A percentile compares a stretch with the other conserved stretches of the same genome.
Evolutionary conservation across 2,797 vertebrate genomes (phyloP).

Genomic region (Silurus lanzhouensis): DNA sequence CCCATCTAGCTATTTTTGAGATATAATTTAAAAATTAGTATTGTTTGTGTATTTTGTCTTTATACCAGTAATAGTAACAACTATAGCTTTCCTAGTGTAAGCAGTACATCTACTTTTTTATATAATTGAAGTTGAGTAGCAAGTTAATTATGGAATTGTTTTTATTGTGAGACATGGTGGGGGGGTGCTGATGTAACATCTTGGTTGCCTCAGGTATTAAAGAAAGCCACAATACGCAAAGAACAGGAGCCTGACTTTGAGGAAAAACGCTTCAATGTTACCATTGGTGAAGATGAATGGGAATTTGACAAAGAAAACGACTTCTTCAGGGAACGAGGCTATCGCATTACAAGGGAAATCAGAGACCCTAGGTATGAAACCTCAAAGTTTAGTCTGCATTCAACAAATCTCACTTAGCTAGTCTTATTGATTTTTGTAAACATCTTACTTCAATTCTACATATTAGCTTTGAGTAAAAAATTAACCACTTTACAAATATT

Average conservation of each 20-base stretch:
- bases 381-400: not conserved
- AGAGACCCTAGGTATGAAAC: conserved; percentile 83
- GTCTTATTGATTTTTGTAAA: not conserved
- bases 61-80: too few relatives aligned
- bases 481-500: not conserved
- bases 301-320: conserved; percentile 99
- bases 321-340: conserved; percentile 93
- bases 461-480: conserved; percentile 9
- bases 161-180: not conserved
- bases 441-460: not conserved
- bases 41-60: not conserved
- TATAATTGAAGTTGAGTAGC: not conserved
- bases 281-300: conserved; percentile 93
- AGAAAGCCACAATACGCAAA: conserved; percentile 96
- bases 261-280: conserved; percentile 96
- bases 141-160: not conserved
- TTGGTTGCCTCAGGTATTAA: conserved; percentile 80
- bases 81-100: not conserved
- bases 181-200: not conserved
- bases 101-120: not conserved
- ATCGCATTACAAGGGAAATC: conserved; percentile 88
- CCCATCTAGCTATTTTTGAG: not conserved
- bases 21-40: not conserved
- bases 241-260: conserved; percentile 98
- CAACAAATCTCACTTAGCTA: not conserved